Percentiles rank a stretch among this genome's conserved stretches.
Evolutionary conservation across 2,888 invertebrate species (phyloP).

Genomic region (Philereme vetulata): DNA sequence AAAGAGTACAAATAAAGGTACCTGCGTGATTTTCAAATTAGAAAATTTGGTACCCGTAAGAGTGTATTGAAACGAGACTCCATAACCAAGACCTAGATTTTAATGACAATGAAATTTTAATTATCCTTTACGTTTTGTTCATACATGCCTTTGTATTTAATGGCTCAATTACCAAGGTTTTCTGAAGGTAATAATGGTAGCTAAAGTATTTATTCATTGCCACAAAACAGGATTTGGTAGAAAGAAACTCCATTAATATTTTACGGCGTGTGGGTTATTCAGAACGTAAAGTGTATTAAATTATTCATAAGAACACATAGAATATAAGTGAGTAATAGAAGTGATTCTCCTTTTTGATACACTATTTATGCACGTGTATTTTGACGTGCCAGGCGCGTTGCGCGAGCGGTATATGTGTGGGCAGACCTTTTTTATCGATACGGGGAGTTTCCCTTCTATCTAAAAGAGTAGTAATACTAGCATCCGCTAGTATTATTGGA

Average conservation of each 20-base stretch:
- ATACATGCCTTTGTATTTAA: not conserved
- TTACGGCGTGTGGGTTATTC: conserved; percentile 42
- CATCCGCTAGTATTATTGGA: not conserved
- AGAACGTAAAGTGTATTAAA: conserved; percentile 50
- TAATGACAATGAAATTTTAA: too few relatives aligned
- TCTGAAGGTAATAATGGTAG: conserved; percentile 16
- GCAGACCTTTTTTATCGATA: not conserved
- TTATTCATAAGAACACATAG: conserved; percentile 49
- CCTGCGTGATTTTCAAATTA: too few relatives aligned
- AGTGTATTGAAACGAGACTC: too few relatives aligned
- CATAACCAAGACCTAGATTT: too few relatives aligned
- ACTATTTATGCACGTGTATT: not conserved
- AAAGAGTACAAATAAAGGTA: too few relatives aligned
- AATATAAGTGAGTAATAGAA: not conserved
- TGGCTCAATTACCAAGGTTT: conserved; percentile 7
- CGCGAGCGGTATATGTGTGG: not conserved
- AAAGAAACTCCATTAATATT: conserved; percentile 52
- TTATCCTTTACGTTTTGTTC: too few relatives aligned
- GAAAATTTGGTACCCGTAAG: too few relatives aligned
- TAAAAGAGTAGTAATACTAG: not conserved
- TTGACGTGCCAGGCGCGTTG: not conserved
- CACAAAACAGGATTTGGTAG: conserved; percentile 42
- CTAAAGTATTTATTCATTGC: conserved; percentile 37
- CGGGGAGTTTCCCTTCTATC: conserved; percentile 14
- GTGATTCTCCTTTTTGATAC: not conserved